Percentiles rank a stretch among this genome's conserved stretches.
These are phyloP conservation scores for Papilio machaon DNA, from an alignment of 1,140 invertebrate genomes.

Conservation along the genomic window DNA sequence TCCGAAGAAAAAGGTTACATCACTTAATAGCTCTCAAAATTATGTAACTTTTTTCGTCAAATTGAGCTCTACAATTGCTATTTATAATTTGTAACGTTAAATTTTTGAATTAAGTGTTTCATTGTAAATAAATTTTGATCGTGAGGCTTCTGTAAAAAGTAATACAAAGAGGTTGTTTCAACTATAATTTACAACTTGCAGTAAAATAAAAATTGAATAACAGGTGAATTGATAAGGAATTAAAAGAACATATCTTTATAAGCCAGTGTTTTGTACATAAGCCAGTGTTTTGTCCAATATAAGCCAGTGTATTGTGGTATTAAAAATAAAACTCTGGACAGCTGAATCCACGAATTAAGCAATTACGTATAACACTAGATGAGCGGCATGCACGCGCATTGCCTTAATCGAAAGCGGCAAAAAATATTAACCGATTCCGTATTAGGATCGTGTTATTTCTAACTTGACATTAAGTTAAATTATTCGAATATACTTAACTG, in stretches of 20 bases:
- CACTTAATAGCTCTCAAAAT: no score
- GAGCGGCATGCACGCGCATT: not conserved
- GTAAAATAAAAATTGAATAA: constrained; percentile 10
- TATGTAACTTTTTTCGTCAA: no score
- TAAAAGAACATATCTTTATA: not conserved
- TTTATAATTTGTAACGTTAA: not conserved
- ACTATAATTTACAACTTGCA: not conserved
- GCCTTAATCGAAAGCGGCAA: not conserved
- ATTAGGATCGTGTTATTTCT: not conserved
- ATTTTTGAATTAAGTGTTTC: not conserved
- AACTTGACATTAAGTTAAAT: constrained; percentile 3
- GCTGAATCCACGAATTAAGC: constrained; percentile 15
- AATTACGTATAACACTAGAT: constrained; percentile 14
- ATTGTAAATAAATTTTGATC: not conserved
- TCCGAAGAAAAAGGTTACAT: no score
- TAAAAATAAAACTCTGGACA: constrained; percentile 7
- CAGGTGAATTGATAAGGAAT: not conserved
- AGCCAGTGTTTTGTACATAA: no score
- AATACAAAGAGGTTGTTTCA: not conserved
- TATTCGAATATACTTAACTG: not conserved
- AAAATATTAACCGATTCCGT: not conserved
- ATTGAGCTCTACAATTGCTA: not conserved
- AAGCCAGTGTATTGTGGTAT: not conserved
- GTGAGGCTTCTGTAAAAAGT: not conserved
- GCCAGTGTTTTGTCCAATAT: not conserved